A percentile compares a stretch with the other conserved stretches of the same genome.
phyloP scores from a whole-genome alignment of 1,140 invertebrate species.

The Hermatobates lingyangjiaoensis region DNA sequence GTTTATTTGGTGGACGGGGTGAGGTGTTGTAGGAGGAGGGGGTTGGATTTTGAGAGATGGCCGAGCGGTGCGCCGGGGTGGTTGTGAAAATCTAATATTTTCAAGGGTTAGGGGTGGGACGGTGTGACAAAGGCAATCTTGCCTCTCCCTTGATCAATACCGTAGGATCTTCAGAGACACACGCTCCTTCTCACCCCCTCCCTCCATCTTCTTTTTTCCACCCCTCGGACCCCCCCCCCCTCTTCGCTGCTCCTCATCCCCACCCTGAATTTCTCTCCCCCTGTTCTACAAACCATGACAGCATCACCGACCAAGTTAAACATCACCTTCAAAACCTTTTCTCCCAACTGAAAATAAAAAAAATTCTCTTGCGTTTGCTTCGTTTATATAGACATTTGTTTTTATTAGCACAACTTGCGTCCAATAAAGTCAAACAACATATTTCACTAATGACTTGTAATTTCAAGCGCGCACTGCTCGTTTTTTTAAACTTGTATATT shows the following conservation, averaged over 20 bases:
- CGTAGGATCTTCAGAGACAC: background rate
- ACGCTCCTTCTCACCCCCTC: constrained; percentile 16
- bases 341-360: background rate
- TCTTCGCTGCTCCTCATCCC: background rate
- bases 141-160: constrained; percentile 2
- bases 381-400: no score
- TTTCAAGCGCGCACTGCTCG: no score
- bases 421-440: no score
- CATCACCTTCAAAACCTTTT: background rate
- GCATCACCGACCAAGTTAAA: background rate
- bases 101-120: background rate
- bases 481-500: no score
- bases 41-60: background rate
- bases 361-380: no score
- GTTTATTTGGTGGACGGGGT: background rate
- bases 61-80: background rate
- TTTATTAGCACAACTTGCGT: no score
- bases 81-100: constrained; percentile 1
- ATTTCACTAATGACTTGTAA: no score
- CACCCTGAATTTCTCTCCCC: no score
- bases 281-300: no score
- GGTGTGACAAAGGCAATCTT: constrained; percentile 11
- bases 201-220: constrained; percentile 11
- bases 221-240: constrained; percentile 12
- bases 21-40: background rate